Evolutionary conservation across 2,113 vertebrate genomes (phyloP).

Genomic region (Ellobius talpinus): DNA sequence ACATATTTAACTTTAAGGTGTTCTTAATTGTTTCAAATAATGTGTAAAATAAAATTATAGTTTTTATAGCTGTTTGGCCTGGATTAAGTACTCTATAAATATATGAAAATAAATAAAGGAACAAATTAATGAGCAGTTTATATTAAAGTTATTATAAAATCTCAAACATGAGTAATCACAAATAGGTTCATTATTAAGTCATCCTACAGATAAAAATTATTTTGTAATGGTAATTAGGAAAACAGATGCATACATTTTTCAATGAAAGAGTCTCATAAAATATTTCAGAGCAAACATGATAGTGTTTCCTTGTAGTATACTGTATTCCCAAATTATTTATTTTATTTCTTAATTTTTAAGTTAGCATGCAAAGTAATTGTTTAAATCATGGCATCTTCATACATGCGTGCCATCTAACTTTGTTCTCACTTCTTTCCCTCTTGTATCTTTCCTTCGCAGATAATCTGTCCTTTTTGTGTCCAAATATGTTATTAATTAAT

Average conservation of each 20-base stretch:
- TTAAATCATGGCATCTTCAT: neutral
- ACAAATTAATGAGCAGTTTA: neutral
- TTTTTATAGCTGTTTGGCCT: neutral
- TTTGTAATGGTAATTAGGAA: neutral
- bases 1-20: neutral
- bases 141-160: conserved; percentile 6
- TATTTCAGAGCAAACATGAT: conserved; percentile 8
- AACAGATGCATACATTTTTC: neutral
- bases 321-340: neutral
- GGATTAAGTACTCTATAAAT: neutral
- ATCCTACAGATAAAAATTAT: neutral
- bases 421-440: neutral
- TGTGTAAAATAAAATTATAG: neutral
- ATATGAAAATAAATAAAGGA: neutral
- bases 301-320: neutral
- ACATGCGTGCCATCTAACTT: neutral
- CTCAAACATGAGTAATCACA: neutral
- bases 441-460: neutral
- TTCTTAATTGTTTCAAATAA: neutral
- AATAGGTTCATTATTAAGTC: neutral
- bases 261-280: neutral
- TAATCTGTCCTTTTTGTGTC: neutral
- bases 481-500: neutral
- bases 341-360: neutral
- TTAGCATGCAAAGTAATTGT: neutral